Base-by-base conservation (phyloP, 2,888 invertebrate species). In the Pandemis corylana region DNA sequence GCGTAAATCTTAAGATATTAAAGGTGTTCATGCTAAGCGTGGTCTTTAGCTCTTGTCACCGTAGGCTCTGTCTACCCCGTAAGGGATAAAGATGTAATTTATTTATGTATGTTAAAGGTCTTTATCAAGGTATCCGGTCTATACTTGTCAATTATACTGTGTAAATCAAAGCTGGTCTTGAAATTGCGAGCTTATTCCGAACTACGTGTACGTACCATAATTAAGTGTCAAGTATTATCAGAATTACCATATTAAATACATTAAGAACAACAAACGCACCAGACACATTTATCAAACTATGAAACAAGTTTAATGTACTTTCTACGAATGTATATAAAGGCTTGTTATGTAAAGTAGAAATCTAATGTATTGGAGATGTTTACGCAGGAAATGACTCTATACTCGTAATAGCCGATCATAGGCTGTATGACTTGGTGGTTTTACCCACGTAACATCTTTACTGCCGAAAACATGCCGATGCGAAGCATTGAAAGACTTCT, bases 261-360 rank as follows among this genome's bases (percentile, higher is more conserved):
- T 62, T 42, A 36, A n/a, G 15, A 28, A 13, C 53, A 42, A 49
- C 49, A 63, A 63, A 41, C 13, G 20, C 9, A 53, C 66, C 36
- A 12, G 63, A 51, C 51, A n/a, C 13, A 53, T 6, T 61, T 28
- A 49, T 13, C 15, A 12, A 20, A 15, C 56, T 56, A 56, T 20
- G 9, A 15, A 59, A 67, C 51, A 13, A 51, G 72, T 62, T 71
- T 51, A 51, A 51, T 62, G 42, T 72, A 67, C 78, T 78, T 78
- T 76, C 77, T 75, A 75, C 42, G 63, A 41, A 68, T 64, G 68
- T 63, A 51, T 68, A 71, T 70, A 46, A 62, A 69, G 72, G 53
- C 72, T 71, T 68, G 78, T 79, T 79, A 79, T 72, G 77, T 79
- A 79, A 79, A 77, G 69, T 77, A 77, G 79, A 79, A 79, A 79